A percentile compares a stretch with the other conserved stretches of the same genome.
Conservation (phyloP, 2,113 vertebrate species). For the Triplophysa tibetana region DNA sequence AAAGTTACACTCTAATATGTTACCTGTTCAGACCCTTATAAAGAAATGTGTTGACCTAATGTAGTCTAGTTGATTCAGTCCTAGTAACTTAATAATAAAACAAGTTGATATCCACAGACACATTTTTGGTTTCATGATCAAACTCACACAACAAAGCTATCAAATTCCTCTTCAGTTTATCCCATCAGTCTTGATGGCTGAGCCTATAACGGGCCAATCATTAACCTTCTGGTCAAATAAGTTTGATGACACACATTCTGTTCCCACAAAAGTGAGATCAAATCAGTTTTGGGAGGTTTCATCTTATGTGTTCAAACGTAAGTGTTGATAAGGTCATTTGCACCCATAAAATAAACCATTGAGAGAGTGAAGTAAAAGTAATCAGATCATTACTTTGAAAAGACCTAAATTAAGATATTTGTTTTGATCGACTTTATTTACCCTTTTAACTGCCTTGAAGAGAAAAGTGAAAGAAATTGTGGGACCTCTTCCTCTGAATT, state of each 20-base stretch:
- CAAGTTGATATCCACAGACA: neutral
- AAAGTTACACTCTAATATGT: no score
- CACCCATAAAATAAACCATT: neutral
- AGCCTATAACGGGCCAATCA: slow-evolving; percentile 32
- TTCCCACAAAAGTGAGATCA: slow-evolving; percentile 28
- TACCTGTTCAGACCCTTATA: no score
- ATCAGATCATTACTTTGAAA: slow-evolving; percentile 24
- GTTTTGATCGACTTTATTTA: slow-evolving; percentile 6
- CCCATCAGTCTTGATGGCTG: neutral
- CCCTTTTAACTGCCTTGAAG: neutral
- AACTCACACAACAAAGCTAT: neutral
- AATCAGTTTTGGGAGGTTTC: slow-evolving; percentile 9
- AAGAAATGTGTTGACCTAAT: no score
- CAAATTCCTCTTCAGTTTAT: neutral
- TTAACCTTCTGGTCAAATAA: slow-evolving; percentile 31
- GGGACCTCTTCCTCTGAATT: no score
- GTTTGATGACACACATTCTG: slow-evolving; percentile 34
- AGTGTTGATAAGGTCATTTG: neutral
- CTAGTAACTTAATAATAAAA: neutral
- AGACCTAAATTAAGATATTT: slow-evolving; percentile 12
- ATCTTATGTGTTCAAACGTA: neutral
- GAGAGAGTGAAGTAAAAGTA: slow-evolving; percentile 10
- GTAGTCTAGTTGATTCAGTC: no score
- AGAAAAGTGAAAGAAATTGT: no score
- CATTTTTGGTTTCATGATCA: neutral